Conservation (phyloP, 1,140 invertebrate species). For the Ceratitis capitata region DNA sequence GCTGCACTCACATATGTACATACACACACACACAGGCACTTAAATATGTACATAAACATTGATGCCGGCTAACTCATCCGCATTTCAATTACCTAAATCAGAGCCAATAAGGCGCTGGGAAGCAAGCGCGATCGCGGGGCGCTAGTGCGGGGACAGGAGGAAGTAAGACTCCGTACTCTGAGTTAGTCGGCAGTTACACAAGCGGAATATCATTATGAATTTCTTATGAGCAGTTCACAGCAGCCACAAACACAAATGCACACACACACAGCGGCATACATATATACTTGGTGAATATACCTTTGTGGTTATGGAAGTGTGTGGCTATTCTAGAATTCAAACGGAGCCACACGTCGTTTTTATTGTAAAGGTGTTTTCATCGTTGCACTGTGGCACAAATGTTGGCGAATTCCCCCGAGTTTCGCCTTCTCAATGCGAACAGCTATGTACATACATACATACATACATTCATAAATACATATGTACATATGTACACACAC, state of each 20-base stretch:
- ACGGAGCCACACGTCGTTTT: neutral
- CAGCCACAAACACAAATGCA: neutral
- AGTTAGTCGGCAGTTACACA: neutral
- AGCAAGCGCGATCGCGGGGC: neutral
- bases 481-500: too few species aligned
- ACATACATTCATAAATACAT: too few species aligned
- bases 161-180: too few species aligned
- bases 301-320: too few species aligned
- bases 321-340: neutral
- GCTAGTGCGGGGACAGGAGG: neutral
- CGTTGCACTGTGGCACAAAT: neutral
- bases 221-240: constrained; percentile 41
- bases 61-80: neutral
- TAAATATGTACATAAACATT: too few species aligned
- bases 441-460: too few species aligned
- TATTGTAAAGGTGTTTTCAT: neutral
- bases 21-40: too few species aligned
- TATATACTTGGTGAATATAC: neutral
- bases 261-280: neutral
- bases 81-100: constrained; percentile 38
- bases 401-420: neutral
- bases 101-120: neutral
- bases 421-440: constrained; percentile 6
- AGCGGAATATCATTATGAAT: constrained; percentile 45
- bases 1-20: neutral